Percentiles rank a stretch among this genome's conserved stretches.
Conservation (phyloP, 2,797 vertebrate species). For the Oryzias dopingdopingensis region DNA sequence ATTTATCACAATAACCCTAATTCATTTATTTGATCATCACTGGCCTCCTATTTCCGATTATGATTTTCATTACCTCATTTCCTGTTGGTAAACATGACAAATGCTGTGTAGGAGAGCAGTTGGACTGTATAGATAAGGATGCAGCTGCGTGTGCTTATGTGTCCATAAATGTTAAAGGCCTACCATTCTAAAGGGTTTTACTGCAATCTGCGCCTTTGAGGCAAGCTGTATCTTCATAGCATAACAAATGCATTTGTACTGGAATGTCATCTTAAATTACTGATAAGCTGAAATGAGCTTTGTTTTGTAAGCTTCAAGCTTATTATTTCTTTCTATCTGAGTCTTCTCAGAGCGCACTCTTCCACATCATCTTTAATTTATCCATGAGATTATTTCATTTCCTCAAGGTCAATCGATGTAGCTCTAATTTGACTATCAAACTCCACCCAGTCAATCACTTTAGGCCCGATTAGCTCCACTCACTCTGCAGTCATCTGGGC, state of each 20-base stretch:
- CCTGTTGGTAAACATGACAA: conserved; percentile 59
- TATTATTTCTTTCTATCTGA: conserved; percentile 9
- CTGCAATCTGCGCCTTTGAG: neutral
- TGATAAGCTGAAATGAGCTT: neutral
- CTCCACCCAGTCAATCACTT: conserved; percentile 43
- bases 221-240: neutral
- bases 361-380: conserved; percentile 30
- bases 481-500: conserved; percentile 95
- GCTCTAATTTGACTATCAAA: conserved; percentile 50
- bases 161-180: conserved; percentile 14
- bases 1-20: conserved; percentile 79
- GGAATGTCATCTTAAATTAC: neutral
- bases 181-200: neutral
- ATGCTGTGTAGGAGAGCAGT: conserved; percentile 26
- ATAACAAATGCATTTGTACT: conserved; percentile 1
- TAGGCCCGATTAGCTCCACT: conserved; percentile 66
- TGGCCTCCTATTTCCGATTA: conserved; percentile 54
- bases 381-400: conserved; percentile 32
- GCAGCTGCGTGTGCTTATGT: neutral
- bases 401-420: conserved; percentile 46
- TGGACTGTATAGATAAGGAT: conserved; percentile 12
- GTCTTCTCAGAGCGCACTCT: conserved; percentile 10
- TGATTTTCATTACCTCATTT: conserved; percentile 63
- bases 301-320: neutral
- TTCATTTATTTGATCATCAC: conserved; percentile 80